Base-by-base conservation (phyloP, 64 coral and sea anemone species). In the Platygyra sinensis region DNA sequence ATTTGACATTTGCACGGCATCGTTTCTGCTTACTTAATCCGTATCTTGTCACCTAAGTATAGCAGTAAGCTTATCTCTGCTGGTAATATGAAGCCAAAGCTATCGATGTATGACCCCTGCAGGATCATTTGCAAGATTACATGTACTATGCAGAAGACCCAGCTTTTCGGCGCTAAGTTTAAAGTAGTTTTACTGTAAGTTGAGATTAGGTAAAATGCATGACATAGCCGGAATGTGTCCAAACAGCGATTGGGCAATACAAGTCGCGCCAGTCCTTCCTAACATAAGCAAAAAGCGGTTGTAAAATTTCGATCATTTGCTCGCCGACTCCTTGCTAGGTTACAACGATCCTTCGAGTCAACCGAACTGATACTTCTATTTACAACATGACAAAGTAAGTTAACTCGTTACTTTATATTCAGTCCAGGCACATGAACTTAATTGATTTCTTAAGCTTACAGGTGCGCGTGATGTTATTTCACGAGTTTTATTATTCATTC, bases 201-300 rank as follows among this genome's bases (percentile, higher is more conserved):
- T 77, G 74, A 50, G 33, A 52, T 29, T 6, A 28, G 11, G 10
- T 5, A n/a, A 59, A 25, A 3, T 1, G 54, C 54, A 57, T 57
- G 54, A 57, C 54, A 57, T 16, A 57, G 9, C 54, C 76, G 50
- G 10, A 51, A 28, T 79, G 76, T 54, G 51, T 57, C 76, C 51
- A 55, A 9, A 24, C 13, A 8, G 76, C 50, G 76, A 79, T 79
- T 79, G 76, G 76, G 76, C 10, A 79, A 79, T 79, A 54, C 42
- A 46, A 57, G 33, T 77, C 76, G 76, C 55, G 30, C 76, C 76
- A 79, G 76, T 79, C 76, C 76, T 79, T 79, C 49, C 51, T 51
- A 18, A 16, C 76, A 27, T 79, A 46, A 46, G 42, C 42, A 57
- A 30, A 49, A 79, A n/a, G n/a, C n/a, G 3, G 22, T 79, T 55